These are phyloP conservation scores for Hippocampus barbouri DNA, from an alignment of 2,113 vertebrate species.

Conservation along the genomic window DNA sequence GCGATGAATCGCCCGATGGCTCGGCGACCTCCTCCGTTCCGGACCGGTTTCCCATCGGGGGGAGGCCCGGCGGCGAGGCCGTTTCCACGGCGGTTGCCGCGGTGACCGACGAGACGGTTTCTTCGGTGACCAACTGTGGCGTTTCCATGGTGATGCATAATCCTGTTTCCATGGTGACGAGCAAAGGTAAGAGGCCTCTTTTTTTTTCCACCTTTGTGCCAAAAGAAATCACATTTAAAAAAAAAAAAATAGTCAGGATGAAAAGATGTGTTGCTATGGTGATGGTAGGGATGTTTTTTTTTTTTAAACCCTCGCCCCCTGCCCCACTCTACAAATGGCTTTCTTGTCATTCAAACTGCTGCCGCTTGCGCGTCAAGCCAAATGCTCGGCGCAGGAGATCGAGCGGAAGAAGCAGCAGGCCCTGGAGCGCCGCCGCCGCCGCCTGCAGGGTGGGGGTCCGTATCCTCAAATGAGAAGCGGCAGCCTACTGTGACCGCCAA, in stretches of 20 bases:
- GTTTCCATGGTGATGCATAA: conserved; percentile 21
- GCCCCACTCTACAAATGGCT: no score
- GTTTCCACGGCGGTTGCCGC: conserved; percentile 32
- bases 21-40: no score
- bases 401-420: conserved; percentile 89
- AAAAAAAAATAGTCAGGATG: no score
- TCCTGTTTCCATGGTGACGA: conserved; percentile 50
- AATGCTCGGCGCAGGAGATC: conserved; percentile 86
- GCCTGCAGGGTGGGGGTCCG: conserved; percentile 54
- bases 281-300: no score
- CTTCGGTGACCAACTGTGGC: conserved; percentile 35
- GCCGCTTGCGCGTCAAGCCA: conserved; percentile 27
- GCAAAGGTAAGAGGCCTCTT: neutral
- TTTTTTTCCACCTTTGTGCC: no score
- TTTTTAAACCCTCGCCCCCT: neutral
- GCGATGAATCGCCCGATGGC: conserved; percentile 1
- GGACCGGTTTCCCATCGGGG: conserved; percentile 63
- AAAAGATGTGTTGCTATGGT: no score
- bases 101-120: neutral
- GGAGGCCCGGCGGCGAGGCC: conserved; percentile 46
- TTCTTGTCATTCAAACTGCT: no score
- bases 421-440: conserved; percentile 77
- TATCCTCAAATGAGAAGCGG: conserved; percentile 33
- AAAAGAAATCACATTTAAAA: no score
- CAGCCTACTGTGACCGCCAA: neutral